Base-by-base conservation (phyloP, 1,140 invertebrate genomes). In the Apolygus lucorum region DNA sequence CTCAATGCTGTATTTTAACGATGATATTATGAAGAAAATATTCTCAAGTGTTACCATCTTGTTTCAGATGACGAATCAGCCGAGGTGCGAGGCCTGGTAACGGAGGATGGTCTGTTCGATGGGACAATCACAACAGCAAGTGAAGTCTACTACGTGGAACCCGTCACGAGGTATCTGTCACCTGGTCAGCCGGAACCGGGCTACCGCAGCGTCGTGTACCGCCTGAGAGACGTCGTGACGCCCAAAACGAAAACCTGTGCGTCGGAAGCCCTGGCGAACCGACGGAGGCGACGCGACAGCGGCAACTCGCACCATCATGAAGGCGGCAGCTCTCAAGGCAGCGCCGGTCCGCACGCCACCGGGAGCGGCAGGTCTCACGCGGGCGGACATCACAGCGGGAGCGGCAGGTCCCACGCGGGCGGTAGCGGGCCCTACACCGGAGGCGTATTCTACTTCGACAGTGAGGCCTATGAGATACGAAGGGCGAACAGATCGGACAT, bases 131-230 rank as follows among this genome's bases (percentile, higher is more conserved):
- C 84, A 71, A 92, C 92, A 0, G 79, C 81, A 21, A 78, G 83
- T 54, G 88, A 92, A 72, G 88, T 93, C 69, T 90, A 89, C 79
- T 93, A 93, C 78, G 85, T 97, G 65, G 93, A 96, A 79, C 92
- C 92, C 21, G 82, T 91, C 27, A 84, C 84, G 69, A 84, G 90
- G 74, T 95, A 93, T 77, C 81, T 66, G 71, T 26, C 63, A 24
- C 54, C 74, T 26, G 70, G 68, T 21, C 71, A 78, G 14, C 77
- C 76, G 34, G 74, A 78, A 73, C 78, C 74, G 22, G 28, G 78
- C 81, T 71, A 86, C 77, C 92, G 94, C 81, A 90, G 89, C 71
- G 87, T 95, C 76, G 88, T 93, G 70, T 95, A 95, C 81, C 86
- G 86, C 74, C 79, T 84, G 52, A 89, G 89, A 27, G 92, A 94